Conservation (phyloP, 2,797 vertebrate species). For the Novumbra hubbsi region DNA sequence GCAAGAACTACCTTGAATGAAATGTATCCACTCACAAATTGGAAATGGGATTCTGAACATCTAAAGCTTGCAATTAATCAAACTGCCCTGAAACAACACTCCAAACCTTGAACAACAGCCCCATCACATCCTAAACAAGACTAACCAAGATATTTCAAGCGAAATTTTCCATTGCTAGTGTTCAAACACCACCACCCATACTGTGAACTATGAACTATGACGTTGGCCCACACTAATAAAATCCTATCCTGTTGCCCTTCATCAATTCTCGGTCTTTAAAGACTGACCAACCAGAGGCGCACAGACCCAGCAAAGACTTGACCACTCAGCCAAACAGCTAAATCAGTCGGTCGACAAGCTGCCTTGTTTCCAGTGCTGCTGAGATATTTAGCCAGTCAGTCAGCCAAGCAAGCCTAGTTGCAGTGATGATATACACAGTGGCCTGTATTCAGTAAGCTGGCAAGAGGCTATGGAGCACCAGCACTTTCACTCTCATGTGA, state of each 20-base stretch:
- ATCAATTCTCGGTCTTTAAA: background rate
- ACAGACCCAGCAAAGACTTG: no score
- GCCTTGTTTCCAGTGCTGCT: background rate
- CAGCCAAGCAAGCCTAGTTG: background rate
- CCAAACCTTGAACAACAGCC: background rate
- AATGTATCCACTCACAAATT: background rate
- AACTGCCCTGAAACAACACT: background rate
- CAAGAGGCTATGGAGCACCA: background rate
- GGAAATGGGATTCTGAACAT: background rate
- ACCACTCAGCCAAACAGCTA: background rate
- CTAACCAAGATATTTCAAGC: background rate
- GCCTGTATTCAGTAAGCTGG: no score
- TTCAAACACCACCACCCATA: background rate
- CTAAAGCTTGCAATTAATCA: background rate
- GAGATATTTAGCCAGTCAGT: background rate
- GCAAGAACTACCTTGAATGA: background rate
- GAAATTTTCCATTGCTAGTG: background rate
- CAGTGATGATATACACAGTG: background rate
- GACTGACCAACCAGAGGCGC: background rate
- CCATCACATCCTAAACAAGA: background rate
- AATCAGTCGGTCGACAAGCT: background rate
- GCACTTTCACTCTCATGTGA: background rate
- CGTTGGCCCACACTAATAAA: background rate
- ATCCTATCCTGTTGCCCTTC: background rate
- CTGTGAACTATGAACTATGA: background rate